Conservation (phyloP, 2,113 vertebrate species). For the Sigmodon hispidus region DNA sequence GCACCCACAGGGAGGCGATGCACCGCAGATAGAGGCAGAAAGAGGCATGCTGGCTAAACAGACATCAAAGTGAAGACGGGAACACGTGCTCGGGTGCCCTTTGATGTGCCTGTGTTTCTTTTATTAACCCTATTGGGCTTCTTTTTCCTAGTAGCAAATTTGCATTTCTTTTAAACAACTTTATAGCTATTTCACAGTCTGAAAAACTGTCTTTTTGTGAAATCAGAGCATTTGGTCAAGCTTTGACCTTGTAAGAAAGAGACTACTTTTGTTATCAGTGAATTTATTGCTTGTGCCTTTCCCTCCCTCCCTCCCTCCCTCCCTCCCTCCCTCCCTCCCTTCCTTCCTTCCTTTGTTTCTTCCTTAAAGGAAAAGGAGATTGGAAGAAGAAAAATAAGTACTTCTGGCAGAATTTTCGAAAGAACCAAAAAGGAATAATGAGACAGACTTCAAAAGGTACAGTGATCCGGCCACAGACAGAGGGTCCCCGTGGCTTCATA, state of each 20-base stretch:
- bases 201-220: slow-evolving; percentile 39
- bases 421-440: slow-evolving; percentile 94
- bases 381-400: slow-evolving; percentile 99
- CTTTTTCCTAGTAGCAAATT: slow-evolving; percentile 38
- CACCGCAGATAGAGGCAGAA: slow-evolving; percentile 52
- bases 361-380: slow-evolving; percentile 93
- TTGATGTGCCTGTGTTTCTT: slow-evolving; percentile 60
- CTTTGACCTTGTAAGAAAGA: slow-evolving; percentile 68
- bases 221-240: slow-evolving; percentile 66
- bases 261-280: slow-evolving; percentile 77
- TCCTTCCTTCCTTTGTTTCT: slow-evolving; percentile 9
- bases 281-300: slow-evolving; percentile 68
- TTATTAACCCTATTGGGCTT: slow-evolving; percentile 26
- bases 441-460: slow-evolving; percentile 97
- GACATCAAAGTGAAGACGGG: slow-evolving; percentile 63
- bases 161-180: slow-evolving; percentile 73
- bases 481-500: neutral
- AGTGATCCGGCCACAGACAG: neutral
- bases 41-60: slow-evolving; percentile 47
- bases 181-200: slow-evolving; percentile 51
- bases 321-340: neutral
- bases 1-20: slow-evolving; percentile 52
- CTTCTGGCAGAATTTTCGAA: slow-evolving; percentile 99
- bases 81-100: slow-evolving; percentile 30
- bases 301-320: neutral